Percentiles rank a stretch among this genome's conserved stretches.
Evolutionary conservation across 2,888 invertebrate genomes (phyloP).

Genomic region (Parnassius mnemosyne): DNA sequence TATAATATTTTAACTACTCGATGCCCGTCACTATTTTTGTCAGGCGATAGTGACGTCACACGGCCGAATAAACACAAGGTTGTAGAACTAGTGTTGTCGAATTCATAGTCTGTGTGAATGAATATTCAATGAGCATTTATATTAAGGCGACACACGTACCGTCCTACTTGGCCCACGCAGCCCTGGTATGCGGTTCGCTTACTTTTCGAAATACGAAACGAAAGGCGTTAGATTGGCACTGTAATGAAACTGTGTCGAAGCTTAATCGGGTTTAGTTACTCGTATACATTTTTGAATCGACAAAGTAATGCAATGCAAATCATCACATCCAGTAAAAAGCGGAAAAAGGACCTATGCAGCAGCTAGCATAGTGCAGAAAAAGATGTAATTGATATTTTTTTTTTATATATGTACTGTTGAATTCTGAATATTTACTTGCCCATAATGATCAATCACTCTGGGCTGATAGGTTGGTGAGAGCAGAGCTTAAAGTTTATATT

Average conservation of each 20-base stretch:
- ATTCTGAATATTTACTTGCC: too few species aligned
- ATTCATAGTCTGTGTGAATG: constrained; percentile 37
- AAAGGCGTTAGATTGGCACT: constrained; percentile 10
- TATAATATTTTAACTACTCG: too few species aligned
- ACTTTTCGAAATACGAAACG: constrained; percentile 18
- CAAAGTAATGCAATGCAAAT: background rate
- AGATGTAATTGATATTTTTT: too few species aligned
- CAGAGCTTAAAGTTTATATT: too few species aligned
- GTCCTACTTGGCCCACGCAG: constrained; percentile 13
- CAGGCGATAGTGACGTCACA: constrained; percentile 17
- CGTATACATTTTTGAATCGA: background rate
- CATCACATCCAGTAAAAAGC: background rate
- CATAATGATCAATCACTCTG: too few species aligned
- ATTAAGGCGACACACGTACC: constrained; percentile 39
- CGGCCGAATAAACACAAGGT: constrained; percentile 30
- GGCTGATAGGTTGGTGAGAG: too few species aligned
- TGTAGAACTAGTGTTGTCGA: constrained; percentile 26
- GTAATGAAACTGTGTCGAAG: constrained; percentile 5
- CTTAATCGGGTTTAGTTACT: background rate
- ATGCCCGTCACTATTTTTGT: background rate
- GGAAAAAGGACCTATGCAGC: too few species aligned
- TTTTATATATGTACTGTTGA: too few species aligned
- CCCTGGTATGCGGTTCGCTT: constrained; percentile 14
- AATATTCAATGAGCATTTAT: constrained; percentile 59
- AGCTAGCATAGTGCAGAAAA: too few species aligned